Base-by-base conservation (phyloP, 1,140 invertebrate genomes). In the Paralvinella palmiformis region DNA sequence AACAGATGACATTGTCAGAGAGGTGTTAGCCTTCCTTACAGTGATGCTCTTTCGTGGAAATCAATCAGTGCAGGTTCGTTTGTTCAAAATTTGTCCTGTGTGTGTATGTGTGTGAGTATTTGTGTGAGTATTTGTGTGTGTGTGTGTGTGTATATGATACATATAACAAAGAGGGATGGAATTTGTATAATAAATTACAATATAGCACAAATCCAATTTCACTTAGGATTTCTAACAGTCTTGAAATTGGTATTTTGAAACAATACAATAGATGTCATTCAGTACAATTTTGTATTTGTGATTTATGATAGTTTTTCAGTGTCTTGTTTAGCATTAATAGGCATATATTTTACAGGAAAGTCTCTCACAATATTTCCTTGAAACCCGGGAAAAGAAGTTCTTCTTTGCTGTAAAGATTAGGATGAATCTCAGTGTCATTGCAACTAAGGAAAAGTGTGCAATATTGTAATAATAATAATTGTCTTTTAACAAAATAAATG, bases 381-480 rank as follows among this genome's bases (percentile, higher is more conserved):
- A 73, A 7, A 78, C 77, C 1, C 60, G 75, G 56, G 77, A 80
- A 59, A 77, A 80, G 50, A 73, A 74, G 3, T 80, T 80, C 64
- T 80, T 80, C 68, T 78, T 77, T 75, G 78, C 78, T 29, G 72
- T 79, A 2, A 63, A 75, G 45, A 72, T 77, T 52, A 56, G 77
- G 35, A 75, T 80, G 73, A 73, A 79, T 56, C 69, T 78, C 15
- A 78, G 77, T 15, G 73, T 75, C 33, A 74, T 76, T 62, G 72
- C 75, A 7, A 78, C 77, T 55, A 79, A 79, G 65, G 78, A 80
- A 69, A 77, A 75, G 75, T 77, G 66, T 60, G 66, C 27, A 4
- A 15, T 17, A 3, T 44, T n/a, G 20, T 48, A 48, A 3, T n/a
- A n/a, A n/a, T n/a, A n/a, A n/a, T n/a, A n/a, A n/a, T n/a, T n/a